Percentiles rank a stretch among this genome's conserved stretches.
These are phyloP conservation scores for Strix aluco DNA, from an alignment of 2,113 vertebrate species.

Conservation along the genomic window DNA sequence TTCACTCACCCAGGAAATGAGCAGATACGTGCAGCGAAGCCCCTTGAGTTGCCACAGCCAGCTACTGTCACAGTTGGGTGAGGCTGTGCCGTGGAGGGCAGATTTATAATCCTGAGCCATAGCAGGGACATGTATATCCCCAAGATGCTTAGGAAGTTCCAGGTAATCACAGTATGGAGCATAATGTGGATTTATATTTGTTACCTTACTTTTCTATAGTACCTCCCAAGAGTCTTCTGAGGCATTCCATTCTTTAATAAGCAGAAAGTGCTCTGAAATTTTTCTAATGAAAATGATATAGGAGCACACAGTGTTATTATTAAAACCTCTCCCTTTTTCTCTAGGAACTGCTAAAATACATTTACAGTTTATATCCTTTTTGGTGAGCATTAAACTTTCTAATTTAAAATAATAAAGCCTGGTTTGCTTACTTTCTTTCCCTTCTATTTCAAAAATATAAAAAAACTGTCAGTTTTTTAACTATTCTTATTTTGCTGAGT, in stretches of 20 bases:
- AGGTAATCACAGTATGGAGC: neutral
- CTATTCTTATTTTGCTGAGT: slow-evolving; percentile 48
- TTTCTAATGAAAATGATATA: slow-evolving; percentile 66
- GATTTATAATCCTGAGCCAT: neutral
- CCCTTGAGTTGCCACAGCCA: neutral
- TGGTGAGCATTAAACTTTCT: slow-evolving; percentile 57
- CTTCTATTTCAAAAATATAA: slow-evolving; percentile 34
- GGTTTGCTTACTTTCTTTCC: slow-evolving; percentile 13
- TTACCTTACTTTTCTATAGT: neutral
- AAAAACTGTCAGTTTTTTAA: slow-evolving; percentile 29
- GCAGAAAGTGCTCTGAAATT: slow-evolving; percentile 55
- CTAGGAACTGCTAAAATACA: slow-evolving; percentile 58
- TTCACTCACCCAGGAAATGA: fast-evolving
- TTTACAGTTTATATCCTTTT: slow-evolving; percentile 67
- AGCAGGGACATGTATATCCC: neutral
- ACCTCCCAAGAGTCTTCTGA: slow-evolving; percentile 37
- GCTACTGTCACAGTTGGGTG: neutral
- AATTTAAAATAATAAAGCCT: slow-evolving; percentile 65
- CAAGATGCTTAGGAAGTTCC: neutral
- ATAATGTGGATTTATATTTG: slow-evolving; percentile 33
- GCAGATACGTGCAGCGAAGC: fast-evolving
- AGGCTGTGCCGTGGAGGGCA: neutral
- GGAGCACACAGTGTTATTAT: slow-evolving; percentile 58
- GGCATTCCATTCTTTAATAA: slow-evolving; percentile 55
- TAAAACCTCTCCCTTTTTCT: slow-evolving; percentile 60